Base-by-base conservation (phyloP, 2,113 vertebrate species). In the Onychorhynchus coronatus region DNA sequence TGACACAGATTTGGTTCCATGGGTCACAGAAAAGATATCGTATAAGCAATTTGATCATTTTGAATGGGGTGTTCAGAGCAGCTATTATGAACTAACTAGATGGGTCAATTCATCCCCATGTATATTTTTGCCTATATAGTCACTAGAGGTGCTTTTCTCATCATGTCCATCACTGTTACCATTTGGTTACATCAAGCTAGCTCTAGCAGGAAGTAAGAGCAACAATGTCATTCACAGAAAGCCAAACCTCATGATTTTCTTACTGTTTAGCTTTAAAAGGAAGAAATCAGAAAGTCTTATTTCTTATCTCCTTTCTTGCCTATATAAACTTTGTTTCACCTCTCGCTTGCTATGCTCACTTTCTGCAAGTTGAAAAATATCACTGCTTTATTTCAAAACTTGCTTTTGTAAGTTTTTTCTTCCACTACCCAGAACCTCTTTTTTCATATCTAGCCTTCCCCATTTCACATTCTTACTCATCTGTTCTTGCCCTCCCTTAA, bases 361-460 rank as follows among this genome's bases (percentile, higher is more conserved):
- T 83, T 76, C 71, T 79, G 35, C 50, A 89, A 56, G 53, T 70
- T 73, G 83, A 83, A 91, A 93, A 95, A 53, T n/a, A 58, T 66
- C 61, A 42, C 76, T 88, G 78, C 55, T 89, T 93, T 89, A 70
- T 95, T 95, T 95, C 91, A 77, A 88, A 97, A 82, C 9, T 30
- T 71, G 30, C 50, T 91, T 95, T 77, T 2, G 0, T 58, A 61
- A 65, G 61, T 55, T 74, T 92, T 91, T 89, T 66, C 59, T 94
- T 93, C 42, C n/a, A 59, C 44, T 71, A 27, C 74, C 41, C 91
- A 94, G 82, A 91, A 63, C 42, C 23, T 82, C 41, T 91, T 76
- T 78, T 88, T 91, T 86, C 42, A 41, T 79, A 73, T 62, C 42
- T 59, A 73, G n/a, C 35, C 33, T 77, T 91, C 28, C 55, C 37